Evolutionary conservation across 2,113 vertebrate species (phyloP).

Genomic region (Forbesichthys papilliferus): DNA sequence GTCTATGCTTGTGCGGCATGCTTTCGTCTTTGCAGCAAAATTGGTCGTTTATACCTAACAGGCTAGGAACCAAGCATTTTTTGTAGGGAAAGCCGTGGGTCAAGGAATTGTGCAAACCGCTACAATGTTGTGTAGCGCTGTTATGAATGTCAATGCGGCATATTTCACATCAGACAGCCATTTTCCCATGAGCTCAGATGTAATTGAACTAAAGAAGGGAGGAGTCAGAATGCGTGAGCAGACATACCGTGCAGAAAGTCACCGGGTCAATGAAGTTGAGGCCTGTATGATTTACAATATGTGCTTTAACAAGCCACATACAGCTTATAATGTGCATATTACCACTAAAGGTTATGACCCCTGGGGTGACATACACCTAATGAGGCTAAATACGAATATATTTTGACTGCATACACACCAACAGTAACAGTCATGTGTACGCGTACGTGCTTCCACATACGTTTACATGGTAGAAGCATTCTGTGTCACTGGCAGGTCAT

Average conservation of each 20-base stretch:
- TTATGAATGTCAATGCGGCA: conserved; percentile 34
- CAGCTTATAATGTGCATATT: conserved; percentile 18
- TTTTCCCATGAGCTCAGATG: conserved; percentile 66
- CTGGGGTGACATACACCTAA: too few relatives aligned
- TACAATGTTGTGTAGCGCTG: too few relatives aligned
- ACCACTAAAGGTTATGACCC: background rate
- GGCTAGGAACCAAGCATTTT: too few relatives aligned
- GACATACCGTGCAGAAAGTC: conserved; percentile 64
- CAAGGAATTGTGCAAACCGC: too few relatives aligned
- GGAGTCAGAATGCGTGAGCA: conserved; percentile 59
- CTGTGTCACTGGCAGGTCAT: conserved; percentile 34
- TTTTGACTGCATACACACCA: too few relatives aligned
- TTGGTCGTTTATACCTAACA: too few relatives aligned
- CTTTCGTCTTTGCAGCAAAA: too few relatives aligned
- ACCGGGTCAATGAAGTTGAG: conserved; percentile 52
- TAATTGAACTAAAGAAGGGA: conserved; percentile 70
- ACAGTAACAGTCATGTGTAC: background rate
- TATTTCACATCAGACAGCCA: conserved; percentile 55
- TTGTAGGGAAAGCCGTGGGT: too few relatives aligned
- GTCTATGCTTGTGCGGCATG: too few relatives aligned
- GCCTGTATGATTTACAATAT: conserved; percentile 59
- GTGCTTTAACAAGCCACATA: conserved; percentile 46
- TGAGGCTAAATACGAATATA: too few relatives aligned
- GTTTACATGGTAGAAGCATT: conserved; percentile 9
- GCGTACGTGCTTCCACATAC: background rate